These are phyloP conservation scores for Acrocephalus kingi DNA, from an alignment of 2,113 vertebrate genomes.

Conservation along the genomic window DNA sequence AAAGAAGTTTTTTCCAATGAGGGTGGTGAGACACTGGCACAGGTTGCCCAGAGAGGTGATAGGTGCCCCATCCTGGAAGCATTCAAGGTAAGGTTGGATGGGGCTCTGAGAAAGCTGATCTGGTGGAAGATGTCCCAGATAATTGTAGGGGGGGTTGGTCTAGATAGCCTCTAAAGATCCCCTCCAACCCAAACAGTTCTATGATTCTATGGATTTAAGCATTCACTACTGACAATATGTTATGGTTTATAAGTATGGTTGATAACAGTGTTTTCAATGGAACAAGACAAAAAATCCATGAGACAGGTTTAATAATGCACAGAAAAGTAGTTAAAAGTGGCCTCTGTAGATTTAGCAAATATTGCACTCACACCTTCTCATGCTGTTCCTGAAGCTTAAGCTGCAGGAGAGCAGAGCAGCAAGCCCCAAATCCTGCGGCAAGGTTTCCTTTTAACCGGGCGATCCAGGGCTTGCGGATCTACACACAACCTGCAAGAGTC, in stretches of 20 bases:
- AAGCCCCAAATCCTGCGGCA: background rate
- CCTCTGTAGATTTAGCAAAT: background rate
- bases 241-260: background rate
- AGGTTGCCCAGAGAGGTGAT: background rate
- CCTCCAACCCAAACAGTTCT: background rate
- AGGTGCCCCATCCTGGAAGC: background rate
- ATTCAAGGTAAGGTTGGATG: background rate
- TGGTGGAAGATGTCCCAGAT: fast-evolving
- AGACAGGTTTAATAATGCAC: background rate
- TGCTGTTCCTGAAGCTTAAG: background rate
- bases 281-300: background rate
- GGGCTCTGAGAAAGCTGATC: background rate
- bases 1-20: background rate
- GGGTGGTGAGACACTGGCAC: background rate
- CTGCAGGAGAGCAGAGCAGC: background rate
- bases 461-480: background rate
- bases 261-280: background rate
- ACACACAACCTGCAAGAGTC: fast-evolving
- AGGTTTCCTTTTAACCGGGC: background rate
- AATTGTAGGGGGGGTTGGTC: background rate
- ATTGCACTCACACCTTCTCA: background rate
- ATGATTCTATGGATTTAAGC: background rate
- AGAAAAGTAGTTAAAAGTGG: background rate
- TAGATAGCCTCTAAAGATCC: background rate
- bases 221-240: background rate